Conservation (phyloP, 1,140 invertebrate species). For the Palaemon carinicauda region DNA sequence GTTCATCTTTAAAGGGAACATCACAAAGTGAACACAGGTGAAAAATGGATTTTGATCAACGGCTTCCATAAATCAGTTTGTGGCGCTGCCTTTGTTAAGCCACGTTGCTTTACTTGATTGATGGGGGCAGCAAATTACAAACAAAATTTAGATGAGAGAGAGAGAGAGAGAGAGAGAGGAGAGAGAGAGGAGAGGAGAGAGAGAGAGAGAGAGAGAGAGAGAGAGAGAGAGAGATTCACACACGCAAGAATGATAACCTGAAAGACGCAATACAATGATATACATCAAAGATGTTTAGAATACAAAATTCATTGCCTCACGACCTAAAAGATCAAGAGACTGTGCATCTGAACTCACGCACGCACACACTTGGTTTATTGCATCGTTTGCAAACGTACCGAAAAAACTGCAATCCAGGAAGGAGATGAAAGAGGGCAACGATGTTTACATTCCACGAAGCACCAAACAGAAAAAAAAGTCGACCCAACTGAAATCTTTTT, state of each 20-base stretch:
- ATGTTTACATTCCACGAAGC: too few relatives aligned
- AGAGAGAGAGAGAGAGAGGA: conserved; percentile 28
- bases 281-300: not conserved
- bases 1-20: too few relatives aligned
- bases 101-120: not conserved
- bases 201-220: not conserved
- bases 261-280: not conserved
- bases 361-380: too few relatives aligned
- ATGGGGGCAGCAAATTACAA: not conserved
- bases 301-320: not conserved
- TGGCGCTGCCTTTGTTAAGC: not conserved
- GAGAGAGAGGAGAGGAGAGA: not conserved
- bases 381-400: too few relatives aligned
- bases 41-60: not conserved
- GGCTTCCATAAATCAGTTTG: not conserved
- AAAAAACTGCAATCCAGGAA: too few relatives aligned
- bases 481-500: too few relatives aligned
- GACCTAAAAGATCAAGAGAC: too few relatives aligned
- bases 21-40: too few relatives aligned
- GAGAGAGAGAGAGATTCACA: not conserved
- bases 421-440: too few relatives aligned
- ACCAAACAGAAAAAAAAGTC: too few relatives aligned
- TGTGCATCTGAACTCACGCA: too few relatives aligned
- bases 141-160: not conserved
- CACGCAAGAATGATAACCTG: not conserved